A percentile compares a stretch with the other conserved stretches of the same genome.
phyloP scores from a whole-genome alignment of 2,797 vertebrate species.

The Coregonus ussuriensis region DNA sequence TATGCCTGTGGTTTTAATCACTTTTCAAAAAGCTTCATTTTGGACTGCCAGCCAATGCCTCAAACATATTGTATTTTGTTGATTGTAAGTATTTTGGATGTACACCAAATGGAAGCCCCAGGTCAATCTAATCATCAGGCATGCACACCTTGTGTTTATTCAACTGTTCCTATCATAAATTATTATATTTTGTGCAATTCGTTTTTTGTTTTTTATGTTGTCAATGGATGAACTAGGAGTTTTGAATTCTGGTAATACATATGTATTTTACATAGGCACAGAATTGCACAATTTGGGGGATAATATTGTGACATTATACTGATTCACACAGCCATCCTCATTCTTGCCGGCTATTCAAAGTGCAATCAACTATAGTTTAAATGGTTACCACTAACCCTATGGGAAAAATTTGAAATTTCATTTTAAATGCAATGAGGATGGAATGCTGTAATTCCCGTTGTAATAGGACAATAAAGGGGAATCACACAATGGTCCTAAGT shows the following conservation, averaged over 20 bases:
- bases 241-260: conserved; percentile 54
- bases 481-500: conserved; percentile 61
- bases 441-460: conserved; percentile 69
- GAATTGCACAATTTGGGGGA: conserved; percentile 37
- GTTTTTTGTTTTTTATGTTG: not conserved
- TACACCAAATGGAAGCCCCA: conserved; percentile 23
- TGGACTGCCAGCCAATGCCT: conserved; percentile 32
- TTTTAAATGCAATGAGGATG: conserved; percentile 64
- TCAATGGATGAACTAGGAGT: conserved; percentile 35
- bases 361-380: not conserved
- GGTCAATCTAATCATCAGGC: conserved; percentile 40
- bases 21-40: conserved; percentile 49
- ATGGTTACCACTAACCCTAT: not conserved
- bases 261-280: conserved; percentile 56
- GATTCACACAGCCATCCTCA: conserved; percentile 34
- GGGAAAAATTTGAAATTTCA: conserved; percentile 62
- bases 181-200: conserved; percentile 41
- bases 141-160: conserved; percentile 28
- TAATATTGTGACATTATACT: conserved; percentile 50
- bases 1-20: conserved; percentile 43
- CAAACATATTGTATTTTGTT: conserved; percentile 17
- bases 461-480: conserved; percentile 74
- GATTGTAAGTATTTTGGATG: conserved; percentile 25
- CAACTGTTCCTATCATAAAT: conserved; percentile 39
- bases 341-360: not conserved